Base-by-base conservation (phyloP, 2,113 vertebrate species). In the Trematomus loennbergii region DNA sequence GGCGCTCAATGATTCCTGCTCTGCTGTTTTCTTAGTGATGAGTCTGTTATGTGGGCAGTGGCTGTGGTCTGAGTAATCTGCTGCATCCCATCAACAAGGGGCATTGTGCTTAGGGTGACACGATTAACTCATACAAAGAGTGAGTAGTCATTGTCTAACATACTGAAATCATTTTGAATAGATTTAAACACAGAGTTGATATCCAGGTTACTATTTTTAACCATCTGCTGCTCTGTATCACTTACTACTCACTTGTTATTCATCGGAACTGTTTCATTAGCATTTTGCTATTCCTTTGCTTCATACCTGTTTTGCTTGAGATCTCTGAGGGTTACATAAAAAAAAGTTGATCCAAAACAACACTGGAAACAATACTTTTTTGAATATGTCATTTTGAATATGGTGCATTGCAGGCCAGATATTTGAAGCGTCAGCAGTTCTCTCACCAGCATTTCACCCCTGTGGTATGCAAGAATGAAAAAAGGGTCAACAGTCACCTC, bases 1-100 rank as follows among this genome's bases (percentile, higher is more conserved):
- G 25, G 60, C 75, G 83, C 61, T 75, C 77, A 80, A 54, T 74
- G 77, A 75, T 59, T 75, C 59, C n/a, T 67, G 70, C 43, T 69
- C 78, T 33, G 61, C 79, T 79, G 78, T 72, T 83, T 69, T 84
- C 58, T 81, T 79, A 73, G 65, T 76, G 70, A 89, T 79, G 77
- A 72, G 48, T 87, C 72, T 57, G 75, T 90, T 78, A 83, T 75
- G 76, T 85, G 79, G 77, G 58, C 50, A 45, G 64, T 49, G 36
- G 71, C 74, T 70, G 29, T 29, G 29, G 29, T 29, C 29, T 29
- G 73, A 48, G 69, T 64, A 81, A 75, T 83, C 64, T 61, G 5
- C 53, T 55, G 61, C 25, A 29, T 52, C 61, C 50, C 17, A 62
- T 82, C 66, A 75, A 25, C 15, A 79, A 43, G 53, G 55, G 48